Evolutionary conservation across 2,797 vertebrate genomes (phyloP), one percentile per base, ranked within the genome.

Genomic region (Peromyscus aztecus): DNA sequence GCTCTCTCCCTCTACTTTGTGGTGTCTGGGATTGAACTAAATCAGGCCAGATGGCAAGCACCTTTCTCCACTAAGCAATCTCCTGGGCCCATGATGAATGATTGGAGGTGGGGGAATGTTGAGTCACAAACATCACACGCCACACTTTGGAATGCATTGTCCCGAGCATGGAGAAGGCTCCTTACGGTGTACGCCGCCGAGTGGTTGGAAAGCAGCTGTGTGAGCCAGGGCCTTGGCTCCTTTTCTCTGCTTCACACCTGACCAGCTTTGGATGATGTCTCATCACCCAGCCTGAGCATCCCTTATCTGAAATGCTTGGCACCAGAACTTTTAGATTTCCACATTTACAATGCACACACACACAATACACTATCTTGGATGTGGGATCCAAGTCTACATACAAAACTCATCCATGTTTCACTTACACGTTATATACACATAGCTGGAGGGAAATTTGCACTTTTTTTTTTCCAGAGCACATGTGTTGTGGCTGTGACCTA

Each of bases 141-240:
- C 49, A n/a, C 4, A 13, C 78, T 73, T n/a, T 59, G 82, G 83
- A 91, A 83, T 61, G 43, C 49, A 43, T 59, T 92, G 31, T 57
- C 49, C 37, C 67, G n/a, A 40, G n/a, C 69, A 10, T 46, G 9
- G n/a, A 8, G 52, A 34, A 71, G 40, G 46, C 27, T 13, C 29
- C 77, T 27, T 8, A 1, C 13, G 9, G 29, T 5, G 4, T 14
- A 5, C 3, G 2, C 3, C 4, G 6, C 3, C 7, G 6, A 29
- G 5, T 1, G 2, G 55, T 49, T 23, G n/a, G 31, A 8, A 9
- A 6, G 57, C 34, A 19, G 69, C 65, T 43, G 21, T 23, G 82
- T 23, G 82, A 49, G 40, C 40, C 81, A 63, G 81, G 81, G 37
- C 17, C 81, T 31, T 43, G 6, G 27, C 0, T 0, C 9, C 59